Conservation (phyloP, 2,888 invertebrate species). For the Papilio elwesi region DNA sequence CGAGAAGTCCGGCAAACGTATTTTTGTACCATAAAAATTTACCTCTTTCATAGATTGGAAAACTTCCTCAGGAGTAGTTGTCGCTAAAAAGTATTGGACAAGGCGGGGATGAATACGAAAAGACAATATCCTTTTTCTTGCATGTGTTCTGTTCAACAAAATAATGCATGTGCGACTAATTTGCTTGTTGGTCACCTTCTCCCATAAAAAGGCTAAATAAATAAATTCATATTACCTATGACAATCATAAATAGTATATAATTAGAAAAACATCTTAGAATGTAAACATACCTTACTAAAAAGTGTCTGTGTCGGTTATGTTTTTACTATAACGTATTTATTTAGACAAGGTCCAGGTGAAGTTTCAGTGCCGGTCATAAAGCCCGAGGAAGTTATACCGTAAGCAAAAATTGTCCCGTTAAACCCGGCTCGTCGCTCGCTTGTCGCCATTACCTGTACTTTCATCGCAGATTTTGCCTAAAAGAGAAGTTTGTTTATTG, state of each 20-base stretch:
- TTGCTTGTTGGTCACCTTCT: too few relatives aligned
- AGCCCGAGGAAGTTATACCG: conserved; percentile 94
- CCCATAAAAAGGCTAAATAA: too few relatives aligned
- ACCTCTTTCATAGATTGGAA: conserved; percentile 83
- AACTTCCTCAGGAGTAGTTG: conserved; percentile 85
- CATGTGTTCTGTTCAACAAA: too few relatives aligned
- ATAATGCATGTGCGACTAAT: too few relatives aligned
- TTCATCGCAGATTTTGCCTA: conserved; percentile 90
- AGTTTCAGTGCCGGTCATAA: conserved; percentile 89
- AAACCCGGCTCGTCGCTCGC: conserved; percentile 88
- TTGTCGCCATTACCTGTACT: conserved; percentile 83
- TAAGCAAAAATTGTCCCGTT: conserved; percentile 96
- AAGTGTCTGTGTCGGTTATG: conserved; percentile 88
- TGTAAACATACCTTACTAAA: conserved; percentile 84
- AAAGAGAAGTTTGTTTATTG: conserved; percentile 50
- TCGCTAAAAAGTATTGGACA: too few relatives aligned
- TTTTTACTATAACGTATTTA: conserved; percentile 88
- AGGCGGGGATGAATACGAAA: too few relatives aligned
- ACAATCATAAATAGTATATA: not conserved
- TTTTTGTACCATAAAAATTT: conserved; percentile 18
- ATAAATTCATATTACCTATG: not conserved
- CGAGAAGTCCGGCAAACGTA: too few relatives aligned
- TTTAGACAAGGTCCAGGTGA: conserved; percentile 90
- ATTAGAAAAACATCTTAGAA: too few relatives aligned
- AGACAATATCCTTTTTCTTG: too few relatives aligned